phyloP scores from a whole-genome alignment of 2,113 vertebrate species.

The Uria aalge region DNA sequence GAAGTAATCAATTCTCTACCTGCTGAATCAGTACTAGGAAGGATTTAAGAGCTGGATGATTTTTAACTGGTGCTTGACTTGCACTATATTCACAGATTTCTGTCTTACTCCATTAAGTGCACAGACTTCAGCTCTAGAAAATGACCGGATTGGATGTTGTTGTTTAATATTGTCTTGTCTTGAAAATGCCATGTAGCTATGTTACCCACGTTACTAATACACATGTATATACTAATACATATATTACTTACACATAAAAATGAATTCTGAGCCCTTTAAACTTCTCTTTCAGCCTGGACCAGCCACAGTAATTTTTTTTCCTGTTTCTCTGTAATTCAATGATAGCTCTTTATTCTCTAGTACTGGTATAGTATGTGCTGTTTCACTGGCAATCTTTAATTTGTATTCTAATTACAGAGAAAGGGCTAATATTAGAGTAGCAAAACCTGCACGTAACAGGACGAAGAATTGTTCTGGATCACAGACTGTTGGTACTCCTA shows the following conservation, averaged over 20 bases:
- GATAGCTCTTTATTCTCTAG: background rate
- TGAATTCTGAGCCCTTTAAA: background rate
- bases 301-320: background rate
- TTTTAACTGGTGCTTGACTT: background rate
- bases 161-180: background rate
- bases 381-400: background rate
- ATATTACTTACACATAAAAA: background rate
- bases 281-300: background rate
- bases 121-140: background rate
- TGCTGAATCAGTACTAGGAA: slow-evolving; percentile 35
- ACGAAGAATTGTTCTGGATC: background rate
- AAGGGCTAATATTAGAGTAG: background rate
- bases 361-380: background rate
- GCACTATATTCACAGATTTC: background rate
- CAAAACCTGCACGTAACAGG: background rate
- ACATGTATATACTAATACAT: background rate
- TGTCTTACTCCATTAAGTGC: background rate
- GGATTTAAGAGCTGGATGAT: background rate
- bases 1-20: slow-evolving; percentile 34
- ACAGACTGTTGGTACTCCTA: background rate
- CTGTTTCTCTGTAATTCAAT: background rate
- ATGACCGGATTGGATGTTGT: background rate
- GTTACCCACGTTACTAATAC: background rate
- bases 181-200: background rate
- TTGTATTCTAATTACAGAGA: background rate